Conservation (phyloP, 1,140 invertebrate species). For the Aphelenchoides fujianensis region DNA sequence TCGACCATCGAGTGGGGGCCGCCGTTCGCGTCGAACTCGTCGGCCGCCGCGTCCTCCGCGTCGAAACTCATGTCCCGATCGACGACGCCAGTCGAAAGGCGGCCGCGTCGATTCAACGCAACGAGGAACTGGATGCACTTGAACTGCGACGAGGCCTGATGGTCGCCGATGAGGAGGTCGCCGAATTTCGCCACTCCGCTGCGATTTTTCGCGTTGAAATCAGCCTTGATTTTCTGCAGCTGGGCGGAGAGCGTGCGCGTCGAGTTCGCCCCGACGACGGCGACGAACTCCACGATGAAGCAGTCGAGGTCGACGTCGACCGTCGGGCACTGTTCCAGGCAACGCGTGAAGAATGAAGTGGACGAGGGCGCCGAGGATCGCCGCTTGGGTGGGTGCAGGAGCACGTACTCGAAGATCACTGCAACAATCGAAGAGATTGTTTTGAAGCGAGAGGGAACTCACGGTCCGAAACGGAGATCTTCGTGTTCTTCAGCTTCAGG, state of each 20-base stretch:
- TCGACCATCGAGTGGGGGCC: neutral
- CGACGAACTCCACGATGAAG: constrained; percentile 22
- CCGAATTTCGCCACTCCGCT: constrained; percentile 18
- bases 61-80: neutral
- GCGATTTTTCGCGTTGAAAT: constrained; percentile 15
- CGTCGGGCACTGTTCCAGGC: constrained; percentile 4
- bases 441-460: neutral
- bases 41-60: neutral
- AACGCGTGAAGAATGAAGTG: neutral
- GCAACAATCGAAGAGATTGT: constrained; percentile 10
- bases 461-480: constrained; percentile 35
- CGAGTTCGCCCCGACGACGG: constrained; percentile 5
- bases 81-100: neutral
- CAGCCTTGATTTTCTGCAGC: constrained; percentile 18
- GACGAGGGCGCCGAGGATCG: neutral
- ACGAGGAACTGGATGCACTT: constrained; percentile 33
- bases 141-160: constrained; percentile 28
- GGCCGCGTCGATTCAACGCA: constrained; percentile 7
- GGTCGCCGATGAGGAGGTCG: constrained; percentile 35
- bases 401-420: constrained; percentile 36
- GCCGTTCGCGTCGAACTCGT: constrained; percentile 1
- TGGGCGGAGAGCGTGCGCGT: constrained; percentile 17
- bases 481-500: constrained; percentile 30
- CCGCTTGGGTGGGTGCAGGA: constrained; percentile 1
- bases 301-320: constrained; percentile 24